Conservation (phyloP, 2,113 vertebrate genomes). For the Empidonax traillii region DNA sequence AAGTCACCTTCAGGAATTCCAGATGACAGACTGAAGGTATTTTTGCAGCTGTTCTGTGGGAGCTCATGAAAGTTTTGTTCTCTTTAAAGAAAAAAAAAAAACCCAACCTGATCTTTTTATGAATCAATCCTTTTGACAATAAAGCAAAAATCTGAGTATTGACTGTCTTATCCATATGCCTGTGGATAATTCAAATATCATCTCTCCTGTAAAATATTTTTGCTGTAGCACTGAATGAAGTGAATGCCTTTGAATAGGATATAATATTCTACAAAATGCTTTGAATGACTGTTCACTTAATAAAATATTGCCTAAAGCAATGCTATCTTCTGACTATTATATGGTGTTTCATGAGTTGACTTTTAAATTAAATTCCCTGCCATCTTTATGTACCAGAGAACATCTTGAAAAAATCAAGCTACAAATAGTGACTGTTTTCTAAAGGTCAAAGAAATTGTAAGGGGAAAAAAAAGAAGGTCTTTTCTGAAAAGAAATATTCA, state of each 20-base stretch:
- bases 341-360: constrained; percentile 42
- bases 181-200: constrained; percentile 55
- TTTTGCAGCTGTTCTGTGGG: constrained; percentile 72
- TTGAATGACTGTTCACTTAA: constrained; percentile 34
- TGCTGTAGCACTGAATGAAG: constrained; percentile 20
- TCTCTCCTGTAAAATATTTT: constrained; percentile 48
- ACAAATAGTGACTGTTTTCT: constrained; percentile 50
- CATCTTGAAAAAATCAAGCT: constrained; percentile 59
- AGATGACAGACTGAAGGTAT: constrained; percentile 60
- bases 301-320: constrained; percentile 21
- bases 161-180: neutral
- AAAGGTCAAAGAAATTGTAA: constrained; percentile 50
- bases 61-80: constrained; percentile 42
- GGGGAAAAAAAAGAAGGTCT: neutral
- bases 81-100: neutral
- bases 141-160: neutral
- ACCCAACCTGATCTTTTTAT: neutral
- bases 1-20: constrained; percentile 68
- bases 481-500: constrained; percentile 60
- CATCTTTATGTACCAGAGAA: constrained; percentile 49
- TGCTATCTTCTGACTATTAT: constrained; percentile 37
- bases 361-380: constrained; percentile 48
- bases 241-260: constrained; percentile 1
- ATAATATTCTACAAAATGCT: constrained; percentile 27
- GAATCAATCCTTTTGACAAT: neutral